A percentile compares a stretch with the other conserved stretches of the same genome.
phyloP scores from a whole-genome alignment of 2,113 vertebrate species.

The Hippopotamus amphibius region DNA sequence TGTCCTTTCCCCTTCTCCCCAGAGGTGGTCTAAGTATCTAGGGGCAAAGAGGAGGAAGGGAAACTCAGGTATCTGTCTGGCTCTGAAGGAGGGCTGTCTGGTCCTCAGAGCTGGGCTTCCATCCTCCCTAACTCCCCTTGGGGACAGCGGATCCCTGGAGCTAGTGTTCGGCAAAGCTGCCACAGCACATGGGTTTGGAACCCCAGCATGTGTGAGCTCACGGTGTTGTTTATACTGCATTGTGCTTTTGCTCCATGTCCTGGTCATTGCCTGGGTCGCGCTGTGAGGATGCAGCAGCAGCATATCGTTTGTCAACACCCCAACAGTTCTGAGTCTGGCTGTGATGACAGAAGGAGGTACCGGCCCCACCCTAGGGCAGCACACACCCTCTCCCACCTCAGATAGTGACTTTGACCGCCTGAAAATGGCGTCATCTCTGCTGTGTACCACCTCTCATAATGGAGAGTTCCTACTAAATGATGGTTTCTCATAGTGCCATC shows the following conservation, averaged over 20 bases:
- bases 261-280: constrained; percentile 86
- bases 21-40: not conserved
- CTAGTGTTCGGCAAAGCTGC: not conserved
- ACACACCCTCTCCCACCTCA: too few relatives aligned
- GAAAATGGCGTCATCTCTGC: not conserved
- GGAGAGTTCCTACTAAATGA: too few relatives aligned
- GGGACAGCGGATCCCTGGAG: not conserved
- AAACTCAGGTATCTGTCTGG: too few relatives aligned
- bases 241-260: constrained; percentile 87
- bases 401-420: not conserved
- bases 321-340: constrained; percentile 86
- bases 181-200: not conserved
- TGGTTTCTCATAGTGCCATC: too few relatives aligned
- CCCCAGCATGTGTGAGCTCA: not conserved
- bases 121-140: not conserved
- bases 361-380: not conserved
- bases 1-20: not conserved
- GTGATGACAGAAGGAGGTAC: constrained; percentile 91
- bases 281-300: constrained; percentile 86
- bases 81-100: too few relatives aligned
- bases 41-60: fast-evolving
- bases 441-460: too few relatives aligned
- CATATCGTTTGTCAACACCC: constrained; percentile 85
- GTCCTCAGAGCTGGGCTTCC: not conserved
- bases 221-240: fast-evolving